Percentiles rank a stretch among this genome's conserved stretches.
Conservation (phyloP, 2,797 vertebrate species). For the Spinus pinus region DNA sequence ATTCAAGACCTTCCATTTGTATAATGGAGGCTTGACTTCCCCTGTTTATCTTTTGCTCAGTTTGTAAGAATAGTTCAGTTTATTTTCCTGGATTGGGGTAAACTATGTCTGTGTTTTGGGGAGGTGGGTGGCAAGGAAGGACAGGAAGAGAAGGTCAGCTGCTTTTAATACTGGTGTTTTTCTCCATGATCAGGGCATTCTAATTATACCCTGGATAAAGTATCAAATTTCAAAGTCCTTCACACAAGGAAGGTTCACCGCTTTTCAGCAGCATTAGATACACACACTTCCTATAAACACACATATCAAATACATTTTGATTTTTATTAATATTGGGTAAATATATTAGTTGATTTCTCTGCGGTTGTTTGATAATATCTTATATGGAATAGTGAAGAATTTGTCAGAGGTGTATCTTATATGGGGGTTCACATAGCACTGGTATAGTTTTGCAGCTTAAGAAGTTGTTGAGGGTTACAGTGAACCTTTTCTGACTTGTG, state of each 20-base stretch:
- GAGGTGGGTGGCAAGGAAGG: not conserved
- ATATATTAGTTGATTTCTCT: not conserved
- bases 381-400: not conserved
- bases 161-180: not conserved
- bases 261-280: not conserved
- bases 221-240: conserved; percentile 14
- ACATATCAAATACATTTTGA: not conserved
- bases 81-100: not conserved
- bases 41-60: not conserved
- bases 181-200: not conserved
- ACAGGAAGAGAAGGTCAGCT: not conserved
- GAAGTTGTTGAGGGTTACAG: not conserved
- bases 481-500: not conserved
- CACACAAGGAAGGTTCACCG: not conserved
- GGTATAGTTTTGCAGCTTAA: not conserved
- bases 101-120: not conserved
- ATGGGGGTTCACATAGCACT: not conserved
- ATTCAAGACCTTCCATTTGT: not conserved
- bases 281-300: not conserved
- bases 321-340: not conserved
- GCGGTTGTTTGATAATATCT: not conserved
- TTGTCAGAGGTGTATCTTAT: not conserved
- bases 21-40: not conserved
- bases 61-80: not conserved
- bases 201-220: conserved; percentile 18